Base-by-base conservation (phyloP, 2,888 invertebrate genomes). In the Ennomos erosarius region DNA sequence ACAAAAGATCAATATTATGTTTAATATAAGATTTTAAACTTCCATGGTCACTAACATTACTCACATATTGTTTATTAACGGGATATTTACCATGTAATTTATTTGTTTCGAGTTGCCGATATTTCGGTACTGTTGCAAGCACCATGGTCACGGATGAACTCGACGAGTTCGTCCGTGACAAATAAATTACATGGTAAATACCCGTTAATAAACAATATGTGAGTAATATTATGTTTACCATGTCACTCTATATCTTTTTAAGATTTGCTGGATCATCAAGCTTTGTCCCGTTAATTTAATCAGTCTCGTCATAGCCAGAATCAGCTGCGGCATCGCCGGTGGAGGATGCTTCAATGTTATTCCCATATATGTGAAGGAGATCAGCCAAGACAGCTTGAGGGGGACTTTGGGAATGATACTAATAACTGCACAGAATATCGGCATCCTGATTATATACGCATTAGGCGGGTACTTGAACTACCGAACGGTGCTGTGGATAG, bases 301-400 rank as follows among this genome's bases (percentile, higher is more conserved):
- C 10, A 74, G 64, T 12, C 73, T 87, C 0, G 68, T 85, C 0
- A n/a, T 76, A 10, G 78, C 84, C 0, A 75, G 85, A 60, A 43
- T 75, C 3, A 67, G 73, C 12, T 64, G 67, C n/a, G 87, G 87
- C 0, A 26, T 86, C 5, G 74, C 74, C 0, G 73, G 74, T 3
- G 83, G 78, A 1, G 85, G 82, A 0, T 76, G 79, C 49, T 86
- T 80, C 55, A 80, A 72, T 26, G 65, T 81, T 0, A 59, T 81
- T 0, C 83, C 85, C 0, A 78, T 86, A 67, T 86, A 86, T 55
- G 59, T 82, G 0, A 83, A 83, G 47, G 86, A 86, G 59, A 82
- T 86, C 16, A 78, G 84, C 40, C 76, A 84, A 49, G 78, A 81
- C 44, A 66, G 73, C 38, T 76, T 84, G 11, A 75, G 84, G 59